Evolutionary conservation across 2,888 invertebrate genomes (phyloP), one percentile per base, ranked within the genome.

Genomic region (Pardosa pseudoannulata): DNA sequence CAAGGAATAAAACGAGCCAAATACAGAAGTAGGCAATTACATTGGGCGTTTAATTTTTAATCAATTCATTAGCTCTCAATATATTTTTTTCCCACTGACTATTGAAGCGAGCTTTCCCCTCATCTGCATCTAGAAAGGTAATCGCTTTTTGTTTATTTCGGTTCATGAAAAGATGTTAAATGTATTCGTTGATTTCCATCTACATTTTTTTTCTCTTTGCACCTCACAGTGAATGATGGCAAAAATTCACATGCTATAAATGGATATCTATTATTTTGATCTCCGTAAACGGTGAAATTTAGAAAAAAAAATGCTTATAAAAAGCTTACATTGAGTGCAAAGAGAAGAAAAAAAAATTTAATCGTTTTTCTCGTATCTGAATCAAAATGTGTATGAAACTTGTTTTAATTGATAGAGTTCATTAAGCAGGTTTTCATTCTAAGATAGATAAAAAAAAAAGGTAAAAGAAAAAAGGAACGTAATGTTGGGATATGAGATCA

Each of bases 11-110:
- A 78, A 41, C 28, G 64, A 79, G 29, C 28, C 36, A 79, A 16
- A 39, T 32, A 1, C 62, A 36, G 27, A 19, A 41, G 39, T 39
- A 29, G 64, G 41, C 31, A 72, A 72, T 62, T 67, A 73, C 80
- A 73, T 36, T 56, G 36, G n/a, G 46, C 67, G 68, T 56, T 80
- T 73, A 80, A 80, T 80, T 73, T 80, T 80, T 80, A 80, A 80
- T 80, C 80, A 80, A 67, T 74, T 67, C 74, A 74, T 80, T 80
- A 74, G 74, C 31, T 73, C n/a, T 27, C 41, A 2, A 28, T n/a
- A n/a, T n/a, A n/a, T 29, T 41, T 73, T 80, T 68, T 72, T 50
- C 19, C 5, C 56, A 23, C 19, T 11, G 16, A 2, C 23, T 56
- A 56, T 23, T 56, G 56, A 23, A 19, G 23, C 5, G n/a, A 6